Evolutionary conservation across 2,113 vertebrate species (phyloP).

Genomic region (Zosterops hypoxanthus): DNA sequence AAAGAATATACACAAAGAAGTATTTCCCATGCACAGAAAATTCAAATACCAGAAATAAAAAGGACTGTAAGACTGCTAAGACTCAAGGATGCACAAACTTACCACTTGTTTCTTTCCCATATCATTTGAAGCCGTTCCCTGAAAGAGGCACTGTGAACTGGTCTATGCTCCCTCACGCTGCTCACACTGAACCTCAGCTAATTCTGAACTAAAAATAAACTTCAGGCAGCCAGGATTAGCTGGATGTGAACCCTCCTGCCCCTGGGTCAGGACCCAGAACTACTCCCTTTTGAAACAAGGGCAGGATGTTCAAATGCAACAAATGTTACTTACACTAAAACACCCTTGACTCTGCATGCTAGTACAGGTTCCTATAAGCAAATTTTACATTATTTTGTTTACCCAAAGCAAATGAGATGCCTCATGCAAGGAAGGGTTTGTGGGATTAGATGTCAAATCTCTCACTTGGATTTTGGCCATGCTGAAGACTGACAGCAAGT

Average conservation of each 20-base stretch:
- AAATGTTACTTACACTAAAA: neutral
- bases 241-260: neutral
- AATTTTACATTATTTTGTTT: neutral
- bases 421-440: neutral
- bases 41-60: neutral
- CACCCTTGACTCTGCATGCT: rapidly evolving
- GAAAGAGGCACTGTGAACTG: neutral
- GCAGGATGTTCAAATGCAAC: neutral
- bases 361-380: neutral
- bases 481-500: neutral
- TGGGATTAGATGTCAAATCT: neutral
- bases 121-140: neutral
- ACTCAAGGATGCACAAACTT: conserved; percentile 22
- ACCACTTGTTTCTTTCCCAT: conserved; percentile 81
- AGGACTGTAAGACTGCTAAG: neutral
- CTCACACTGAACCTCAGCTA: conserved; percentile 50
- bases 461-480: neutral
- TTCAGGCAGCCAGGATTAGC: conserved; percentile 59
- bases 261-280: neutral
- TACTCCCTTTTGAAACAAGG: neutral
- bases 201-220: conserved; percentile 72
- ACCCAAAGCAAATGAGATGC: neutral
- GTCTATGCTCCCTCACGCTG: neutral
- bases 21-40: neutral
- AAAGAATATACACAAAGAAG: neutral